Base-by-base conservation (phyloP, 2,888 invertebrate species). In the Chelonus formosanus region DNA sequence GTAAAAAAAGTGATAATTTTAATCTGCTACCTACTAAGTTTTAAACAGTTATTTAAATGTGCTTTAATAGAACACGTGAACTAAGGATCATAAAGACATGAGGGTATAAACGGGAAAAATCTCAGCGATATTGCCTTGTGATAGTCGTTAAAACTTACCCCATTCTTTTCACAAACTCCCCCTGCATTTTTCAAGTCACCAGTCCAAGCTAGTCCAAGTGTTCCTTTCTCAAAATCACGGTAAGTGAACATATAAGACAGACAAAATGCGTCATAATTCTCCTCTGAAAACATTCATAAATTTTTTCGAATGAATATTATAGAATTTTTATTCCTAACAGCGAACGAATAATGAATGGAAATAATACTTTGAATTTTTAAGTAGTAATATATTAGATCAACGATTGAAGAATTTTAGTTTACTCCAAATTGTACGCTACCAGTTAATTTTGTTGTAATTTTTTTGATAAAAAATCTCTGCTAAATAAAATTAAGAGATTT, bases 181-280 rank as follows among this genome's bases (percentile, higher is more conserved):
- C 98, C 98, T 10, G 97, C 95, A 81, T 95, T 95, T 82, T 95
- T 95, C 10, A 95, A 86, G 84, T 95, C 95, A 0, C 95, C 95
- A 0, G 98, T 98, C 98, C 98, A 98, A 5, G 98, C 98, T 67
- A 98, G 86, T 3, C 98, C 98, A 70, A 98, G 86, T 2, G 95
- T 96, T 4, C 95, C 95, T 89, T 95, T 95, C 84, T 95, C 95
- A 78, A 96, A 96, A 84, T 96, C 95, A 60, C 96, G 88, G 82
- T 97, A 97, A 3, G 98, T 98, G 83, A 98, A 96, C 91, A 98
- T 96, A 85, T 97, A 98, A 55, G 98, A 97, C 78, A 98, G 87
- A 82, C 98, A 98, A 85, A 97, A 98, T 20, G 95, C 95, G 83
- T 97, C 95, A 85, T 98, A 98, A 84, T 98, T 95, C 81, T 95